Evolutionary conservation across 1,140 invertebrate genomes (phyloP), one percentile per base, ranked within the genome.

Genomic region (Protaetia brevitarsis): DNA sequence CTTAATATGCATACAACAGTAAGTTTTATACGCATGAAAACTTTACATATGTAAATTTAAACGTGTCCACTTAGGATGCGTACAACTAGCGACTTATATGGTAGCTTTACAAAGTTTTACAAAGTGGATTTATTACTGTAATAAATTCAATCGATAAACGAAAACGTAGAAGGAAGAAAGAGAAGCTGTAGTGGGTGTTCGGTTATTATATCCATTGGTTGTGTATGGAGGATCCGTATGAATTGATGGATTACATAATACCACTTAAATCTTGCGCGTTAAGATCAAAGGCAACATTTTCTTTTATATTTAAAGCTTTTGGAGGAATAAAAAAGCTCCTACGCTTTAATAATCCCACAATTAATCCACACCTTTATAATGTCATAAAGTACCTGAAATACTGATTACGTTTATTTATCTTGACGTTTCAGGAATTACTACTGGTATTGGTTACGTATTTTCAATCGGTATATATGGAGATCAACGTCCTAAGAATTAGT

Each of bases 41-140:
- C 19, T 51, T 16, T 51, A 51, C 41, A 51, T 51, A 51, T 51
- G 41, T 51, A 51, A 51, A 51, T 51, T 51, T 51, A 51, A 51
- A 51, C 21, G 41, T 23, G 26, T 41, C 37, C 37, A n/a, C n/a
- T 41, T 41, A 41, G 19, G 37, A 41, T 41, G 13, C 2, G 1
- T 41, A 41, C 19, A 41, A 41, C n/a, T 16, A 41, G 13, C n/a
- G 41, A 51, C 41, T 10, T 51, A 51, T 51, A 23, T 51, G 41
- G 41, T 51, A 26, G 41, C 26, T 51, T 45, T 51, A n/a, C n/a
- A 23, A 51, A 4, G 19, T 51, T 51, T 23, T 51, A 26, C 21
- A 51, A 51, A 51, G 41, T 19, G 41, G 5, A 51, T 51, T 51
- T 51, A 51, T 51, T 51, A 10, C 13, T 13, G 41, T 23, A 16